Evolutionary conservation across 1,140 invertebrate species (phyloP).

Genomic region (Vollenhovia emeryi): DNA sequence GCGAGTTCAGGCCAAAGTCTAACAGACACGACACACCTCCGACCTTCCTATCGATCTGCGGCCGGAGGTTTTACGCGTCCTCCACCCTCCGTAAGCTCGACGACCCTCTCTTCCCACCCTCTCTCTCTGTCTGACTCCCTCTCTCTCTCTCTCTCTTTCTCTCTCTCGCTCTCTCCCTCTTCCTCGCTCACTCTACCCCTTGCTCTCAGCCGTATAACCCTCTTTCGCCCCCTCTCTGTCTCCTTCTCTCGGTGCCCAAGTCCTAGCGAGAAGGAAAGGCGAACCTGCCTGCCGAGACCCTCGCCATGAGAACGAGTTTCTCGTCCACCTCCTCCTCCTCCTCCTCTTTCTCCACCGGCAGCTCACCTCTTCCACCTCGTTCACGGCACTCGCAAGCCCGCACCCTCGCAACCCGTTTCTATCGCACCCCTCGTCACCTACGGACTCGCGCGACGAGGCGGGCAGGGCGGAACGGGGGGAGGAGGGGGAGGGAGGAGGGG

Average conservation of each 20-base stretch:
- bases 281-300: constrained; percentile 50
- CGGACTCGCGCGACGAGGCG: constrained; percentile 1
- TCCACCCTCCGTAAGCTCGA: constrained; percentile 75
- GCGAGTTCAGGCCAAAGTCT: constrained; percentile 75
- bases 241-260: constrained; percentile 51
- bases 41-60: constrained; percentile 84
- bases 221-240: constrained; percentile 36
- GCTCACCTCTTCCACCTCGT: constrained; percentile 12
- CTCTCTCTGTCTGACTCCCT: constrained; percentile 23
- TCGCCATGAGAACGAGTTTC: constrained; percentile 62
- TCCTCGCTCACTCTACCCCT: constrained; percentile 30
- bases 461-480: neutral
- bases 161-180: neutral
- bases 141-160: constrained; percentile 21
- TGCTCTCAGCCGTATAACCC: constrained; percentile 36
- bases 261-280: constrained; percentile 75
- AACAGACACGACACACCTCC: constrained; percentile 83
- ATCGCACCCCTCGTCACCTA: constrained; percentile 51
- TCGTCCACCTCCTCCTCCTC: constrained; percentile 57
- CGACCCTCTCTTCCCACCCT: constrained; percentile 64
- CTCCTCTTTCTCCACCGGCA: neutral
- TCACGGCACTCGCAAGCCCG: constrained; percentile 10
- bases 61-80: constrained; percentile 83
- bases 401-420: constrained; percentile 16
- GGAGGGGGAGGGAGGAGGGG: constrained; percentile 7